Evolutionary conservation across 2,113 vertebrate genomes (phyloP).

Genomic region (Phyllostomus discolor): DNA sequence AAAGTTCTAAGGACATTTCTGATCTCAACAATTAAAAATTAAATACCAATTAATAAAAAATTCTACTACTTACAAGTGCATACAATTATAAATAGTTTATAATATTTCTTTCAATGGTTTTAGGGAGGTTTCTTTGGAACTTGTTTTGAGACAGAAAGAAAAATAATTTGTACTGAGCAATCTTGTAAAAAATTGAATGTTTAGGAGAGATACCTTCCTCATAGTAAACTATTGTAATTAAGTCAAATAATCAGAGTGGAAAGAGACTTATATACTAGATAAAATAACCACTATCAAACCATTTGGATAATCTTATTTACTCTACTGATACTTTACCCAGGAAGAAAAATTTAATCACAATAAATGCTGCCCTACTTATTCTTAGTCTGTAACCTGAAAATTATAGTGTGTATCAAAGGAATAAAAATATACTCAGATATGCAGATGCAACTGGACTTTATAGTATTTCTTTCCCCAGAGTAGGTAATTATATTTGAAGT

Average conservation of each 20-base stretch:
- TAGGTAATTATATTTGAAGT: background rate
- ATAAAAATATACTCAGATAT: background rate
- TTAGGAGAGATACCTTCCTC: background rate
- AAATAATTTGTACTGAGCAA: background rate
- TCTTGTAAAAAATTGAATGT: background rate
- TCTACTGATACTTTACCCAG: background rate
- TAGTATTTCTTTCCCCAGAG: background rate
- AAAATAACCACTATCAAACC: constrained; percentile 7
- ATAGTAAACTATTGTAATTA: background rate
- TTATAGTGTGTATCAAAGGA: background rate
- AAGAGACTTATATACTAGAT: background rate
- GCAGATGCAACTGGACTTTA: background rate
- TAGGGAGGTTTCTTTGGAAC: background rate
- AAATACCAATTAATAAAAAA: background rate
- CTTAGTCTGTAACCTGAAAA: background rate
- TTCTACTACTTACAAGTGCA: background rate
- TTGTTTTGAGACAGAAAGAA: background rate
- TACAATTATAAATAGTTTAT: constrained; percentile 13
- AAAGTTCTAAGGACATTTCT: background rate
- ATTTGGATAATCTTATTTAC: background rate
- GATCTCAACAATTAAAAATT: background rate
- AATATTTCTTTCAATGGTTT: background rate
- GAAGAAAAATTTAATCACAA: constrained; percentile 8
- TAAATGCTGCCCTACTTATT: background rate
- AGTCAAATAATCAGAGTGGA: background rate